Percentiles rank a stretch among this genome's conserved stretches.
phyloP scores from a whole-genome alignment of 2,113 vertebrate species.

The Nothobranchius furzeri region DNA sequence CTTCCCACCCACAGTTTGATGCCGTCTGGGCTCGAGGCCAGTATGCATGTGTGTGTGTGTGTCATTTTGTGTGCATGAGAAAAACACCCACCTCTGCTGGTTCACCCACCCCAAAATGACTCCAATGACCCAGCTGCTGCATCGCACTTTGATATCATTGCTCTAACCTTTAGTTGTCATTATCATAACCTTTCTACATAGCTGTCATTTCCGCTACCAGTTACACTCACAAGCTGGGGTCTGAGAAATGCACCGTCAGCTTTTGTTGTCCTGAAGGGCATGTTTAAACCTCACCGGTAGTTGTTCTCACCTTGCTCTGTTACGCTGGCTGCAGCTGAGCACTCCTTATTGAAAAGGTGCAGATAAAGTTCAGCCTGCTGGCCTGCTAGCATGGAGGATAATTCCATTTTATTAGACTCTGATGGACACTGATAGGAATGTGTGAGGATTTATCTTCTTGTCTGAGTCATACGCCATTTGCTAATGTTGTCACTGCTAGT shows the following conservation, averaged over 20 bases:
- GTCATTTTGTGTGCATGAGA: background rate
- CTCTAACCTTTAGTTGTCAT: conserved; percentile 70
- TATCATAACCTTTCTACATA: conserved; percentile 64
- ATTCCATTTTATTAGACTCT: conserved; percentile 7
- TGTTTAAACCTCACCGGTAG: conserved; percentile 47
- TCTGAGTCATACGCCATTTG: background rate
- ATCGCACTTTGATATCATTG: conserved; percentile 68
- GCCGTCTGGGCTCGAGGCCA: conserved; percentile 57
- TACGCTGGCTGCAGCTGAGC: conserved; percentile 11
- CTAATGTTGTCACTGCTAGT: background rate
- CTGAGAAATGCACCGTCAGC: conserved; percentile 58
- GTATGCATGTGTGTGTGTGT: conserved; percentile 9
- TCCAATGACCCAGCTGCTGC: conserved; percentile 55
- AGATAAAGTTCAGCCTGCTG: background rate
- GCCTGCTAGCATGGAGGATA: background rate
- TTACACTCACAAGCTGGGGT: conserved; percentile 26
- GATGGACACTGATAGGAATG: background rate
- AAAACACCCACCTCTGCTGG: conserved; percentile 57
- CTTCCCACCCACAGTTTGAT: conserved; percentile 53
- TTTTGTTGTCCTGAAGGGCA: conserved; percentile 51
- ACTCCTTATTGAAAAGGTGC: conserved; percentile 11
- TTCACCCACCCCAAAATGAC: conserved; percentile 65
- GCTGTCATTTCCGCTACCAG: conserved; percentile 62
- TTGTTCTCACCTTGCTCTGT: conserved; percentile 52
- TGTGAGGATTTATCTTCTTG: background rate